These are phyloP conservation scores for Druon quercuslanigerum DNA, from an alignment of 1,140 invertebrate genomes.

Conservation along the genomic window DNA sequence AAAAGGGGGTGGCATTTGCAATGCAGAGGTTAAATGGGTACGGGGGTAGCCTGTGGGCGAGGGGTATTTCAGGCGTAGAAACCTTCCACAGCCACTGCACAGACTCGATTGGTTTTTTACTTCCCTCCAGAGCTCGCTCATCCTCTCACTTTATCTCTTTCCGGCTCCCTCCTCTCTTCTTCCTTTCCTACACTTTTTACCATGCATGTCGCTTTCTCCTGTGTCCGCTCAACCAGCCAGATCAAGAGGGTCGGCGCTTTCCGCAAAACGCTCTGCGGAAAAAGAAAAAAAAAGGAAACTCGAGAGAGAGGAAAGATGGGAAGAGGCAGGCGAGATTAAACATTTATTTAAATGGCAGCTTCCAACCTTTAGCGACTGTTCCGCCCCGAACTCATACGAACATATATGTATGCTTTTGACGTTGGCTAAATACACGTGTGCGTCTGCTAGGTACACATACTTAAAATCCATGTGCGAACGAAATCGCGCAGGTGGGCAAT, in stretches of 20 bases:
- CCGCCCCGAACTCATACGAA: slow-evolving; percentile 53
- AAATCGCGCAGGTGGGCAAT: slow-evolving; percentile 58
- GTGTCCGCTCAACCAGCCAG: slow-evolving; percentile 31
- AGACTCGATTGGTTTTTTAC: slow-evolving; percentile 75
- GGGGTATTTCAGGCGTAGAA: slow-evolving; percentile 40
- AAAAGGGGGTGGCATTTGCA: slow-evolving; percentile 76
- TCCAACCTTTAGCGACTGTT: slow-evolving; percentile 50
- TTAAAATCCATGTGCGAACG: slow-evolving; percentile 46
- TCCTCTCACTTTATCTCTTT: slow-evolving; percentile 47
- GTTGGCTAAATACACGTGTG: slow-evolving; percentile 46
- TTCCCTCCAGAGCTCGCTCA: slow-evolving; percentile 53
- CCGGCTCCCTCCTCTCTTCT: slow-evolving; percentile 33
- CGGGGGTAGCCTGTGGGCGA: slow-evolving; percentile 55
- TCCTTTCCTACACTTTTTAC: slow-evolving; percentile 28
- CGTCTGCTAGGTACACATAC: not conserved
- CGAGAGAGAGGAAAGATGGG: slow-evolving; percentile 39
- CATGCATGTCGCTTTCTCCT: slow-evolving; percentile 37
- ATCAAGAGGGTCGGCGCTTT: slow-evolving; percentile 46
- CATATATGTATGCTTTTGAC: slow-evolving; percentile 48
- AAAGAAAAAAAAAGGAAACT: slow-evolving; percentile 32
- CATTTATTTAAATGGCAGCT: slow-evolving; percentile 75
- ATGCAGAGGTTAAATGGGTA: slow-evolving; percentile 76
- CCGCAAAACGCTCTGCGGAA: slow-evolving; percentile 44
- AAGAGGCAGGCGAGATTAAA: slow-evolving; percentile 70
- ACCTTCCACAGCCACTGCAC: slow-evolving; percentile 58